These are phyloP conservation scores for Holocentrus rufus DNA, from an alignment of 2,797 vertebrate genomes.

Conservation along the genomic window DNA sequence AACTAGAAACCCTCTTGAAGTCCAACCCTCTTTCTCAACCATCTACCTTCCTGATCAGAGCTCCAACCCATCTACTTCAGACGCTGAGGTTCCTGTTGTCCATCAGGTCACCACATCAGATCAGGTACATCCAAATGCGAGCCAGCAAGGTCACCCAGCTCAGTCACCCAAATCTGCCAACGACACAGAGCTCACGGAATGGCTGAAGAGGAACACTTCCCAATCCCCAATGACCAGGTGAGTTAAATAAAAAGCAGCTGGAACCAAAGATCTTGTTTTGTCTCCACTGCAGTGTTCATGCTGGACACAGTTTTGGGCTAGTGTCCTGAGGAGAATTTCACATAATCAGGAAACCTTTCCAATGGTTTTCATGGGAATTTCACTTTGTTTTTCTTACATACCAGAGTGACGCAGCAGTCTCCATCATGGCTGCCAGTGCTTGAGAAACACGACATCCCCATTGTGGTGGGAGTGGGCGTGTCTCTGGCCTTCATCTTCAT, in stretches of 20 bases:
- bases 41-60: conserved; percentile 21
- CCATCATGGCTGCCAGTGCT: conserved; percentile 80
- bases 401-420: conserved; percentile 75
- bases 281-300: no score
- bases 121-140: conserved; percentile 56
- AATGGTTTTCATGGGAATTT: background rate
- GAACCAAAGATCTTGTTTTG: background rate
- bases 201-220: conserved; percentile 79
- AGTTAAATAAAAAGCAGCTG: conserved; percentile 6
- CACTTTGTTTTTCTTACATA: background rate
- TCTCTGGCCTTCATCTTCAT: conserved; percentile 86
- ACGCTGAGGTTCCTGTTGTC: conserved; percentile 26
- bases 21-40: conserved; percentile 27
- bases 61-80: conserved; percentile 4
- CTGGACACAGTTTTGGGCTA: no score
- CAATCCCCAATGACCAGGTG: conserved; percentile 83
- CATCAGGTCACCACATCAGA: conserved; percentile 45
- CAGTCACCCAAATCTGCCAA: conserved; percentile 52
- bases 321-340: no score
- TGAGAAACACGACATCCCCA: conserved; percentile 85
- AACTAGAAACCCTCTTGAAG: conserved; percentile 6
- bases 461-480: conserved; percentile 84
- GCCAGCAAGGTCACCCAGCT: conserved; percentile 39
- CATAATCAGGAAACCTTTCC: no score
- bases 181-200: conserved; percentile 66